Percentiles rank a stretch among this genome's conserved stretches.
Evolutionary conservation across 2,888 invertebrate genomes (phyloP).

Genomic region (Hetaerina titia): DNA sequence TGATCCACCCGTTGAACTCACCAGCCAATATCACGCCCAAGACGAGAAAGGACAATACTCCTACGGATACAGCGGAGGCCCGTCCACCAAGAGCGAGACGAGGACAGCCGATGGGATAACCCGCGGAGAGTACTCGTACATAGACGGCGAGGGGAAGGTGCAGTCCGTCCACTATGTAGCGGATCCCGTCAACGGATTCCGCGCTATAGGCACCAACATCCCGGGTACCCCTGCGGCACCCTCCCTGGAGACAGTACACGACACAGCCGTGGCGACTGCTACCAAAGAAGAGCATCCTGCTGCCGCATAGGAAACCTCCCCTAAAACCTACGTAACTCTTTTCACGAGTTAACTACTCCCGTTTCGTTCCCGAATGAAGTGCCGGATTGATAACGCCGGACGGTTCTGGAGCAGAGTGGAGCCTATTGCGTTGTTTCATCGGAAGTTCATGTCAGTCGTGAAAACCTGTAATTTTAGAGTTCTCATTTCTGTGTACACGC

Average conservation of each 20-base stretch:
- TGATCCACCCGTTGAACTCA: conserved; percentile 46
- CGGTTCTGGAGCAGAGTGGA: background rate
- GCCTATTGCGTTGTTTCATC: background rate
- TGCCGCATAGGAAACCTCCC: conserved; percentile 76
- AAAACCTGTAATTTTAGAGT: background rate
- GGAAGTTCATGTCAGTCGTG: background rate
- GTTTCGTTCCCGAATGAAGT: background rate
- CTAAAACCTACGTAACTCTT: background rate
- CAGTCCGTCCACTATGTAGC: conserved; percentile 70
- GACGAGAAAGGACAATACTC: conserved; percentile 81
- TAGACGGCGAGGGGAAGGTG: conserved; percentile 81
- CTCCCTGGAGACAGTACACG: conserved; percentile 25
- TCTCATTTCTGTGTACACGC: background rate
- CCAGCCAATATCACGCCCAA: conserved; percentile 79
- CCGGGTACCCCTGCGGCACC: conserved; percentile 69
- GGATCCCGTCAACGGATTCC: conserved; percentile 68
- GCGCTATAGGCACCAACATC: conserved; percentile 74
- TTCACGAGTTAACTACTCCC: background rate
- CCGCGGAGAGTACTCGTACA: conserved; percentile 82
- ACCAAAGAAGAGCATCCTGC: conserved; percentile 79
- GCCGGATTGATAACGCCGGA: background rate
- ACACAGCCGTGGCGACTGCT: conserved; percentile 78
- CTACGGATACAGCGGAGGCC: conserved; percentile 83
- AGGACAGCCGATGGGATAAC: conserved; percentile 80
- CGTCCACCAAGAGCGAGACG: conserved; percentile 82